Conservation (phyloP, 2,888 invertebrate genomes). For the Leucozona laternaria region DNA sequence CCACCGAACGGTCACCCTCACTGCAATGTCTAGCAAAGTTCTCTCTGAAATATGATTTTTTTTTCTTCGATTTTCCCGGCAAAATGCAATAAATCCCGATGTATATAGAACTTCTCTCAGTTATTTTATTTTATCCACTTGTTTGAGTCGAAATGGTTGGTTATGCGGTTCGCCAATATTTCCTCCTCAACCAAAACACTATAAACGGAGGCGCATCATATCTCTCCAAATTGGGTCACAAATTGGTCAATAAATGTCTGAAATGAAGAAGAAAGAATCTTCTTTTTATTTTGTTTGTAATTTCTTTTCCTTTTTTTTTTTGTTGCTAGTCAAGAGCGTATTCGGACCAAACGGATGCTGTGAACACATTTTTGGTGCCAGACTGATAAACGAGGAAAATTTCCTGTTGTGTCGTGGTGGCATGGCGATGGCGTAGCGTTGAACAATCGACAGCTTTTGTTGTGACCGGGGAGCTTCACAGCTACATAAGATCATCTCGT, state of each 20-base stretch:
- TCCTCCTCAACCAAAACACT: slow-evolving; percentile 12
- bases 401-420: slow-evolving; percentile 35
- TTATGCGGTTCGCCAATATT: slow-evolving; percentile 42
- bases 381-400: slow-evolving; percentile 65
- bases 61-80: neutral
- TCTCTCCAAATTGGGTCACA: slow-evolving; percentile 63
- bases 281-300: neutral
- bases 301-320: neutral
- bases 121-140: slow-evolving; percentile 59
- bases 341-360: slow-evolving; percentile 14
- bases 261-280: slow-evolving; percentile 10
- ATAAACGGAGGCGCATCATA: slow-evolving; percentile 45
- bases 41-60: slow-evolving; percentile 5
- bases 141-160: slow-evolving; percentile 44
- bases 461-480: slow-evolving; percentile 36
- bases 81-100: slow-evolving; percentile 18
- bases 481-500: slow-evolving; percentile 53
- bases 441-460: slow-evolving; percentile 46
- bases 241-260: slow-evolving; percentile 71
- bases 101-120: slow-evolving; percentile 15
- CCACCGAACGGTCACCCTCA: slow-evolving; percentile 33
- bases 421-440: neutral
- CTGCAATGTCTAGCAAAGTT: slow-evolving; percentile 38
- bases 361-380: slow-evolving; percentile 58
- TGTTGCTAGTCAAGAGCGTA: neutral